Evolutionary conservation across 1,140 invertebrate genomes (phyloP), one percentile per base, ranked within the genome.

Genomic region (Coptotermes formosanus): DNA sequence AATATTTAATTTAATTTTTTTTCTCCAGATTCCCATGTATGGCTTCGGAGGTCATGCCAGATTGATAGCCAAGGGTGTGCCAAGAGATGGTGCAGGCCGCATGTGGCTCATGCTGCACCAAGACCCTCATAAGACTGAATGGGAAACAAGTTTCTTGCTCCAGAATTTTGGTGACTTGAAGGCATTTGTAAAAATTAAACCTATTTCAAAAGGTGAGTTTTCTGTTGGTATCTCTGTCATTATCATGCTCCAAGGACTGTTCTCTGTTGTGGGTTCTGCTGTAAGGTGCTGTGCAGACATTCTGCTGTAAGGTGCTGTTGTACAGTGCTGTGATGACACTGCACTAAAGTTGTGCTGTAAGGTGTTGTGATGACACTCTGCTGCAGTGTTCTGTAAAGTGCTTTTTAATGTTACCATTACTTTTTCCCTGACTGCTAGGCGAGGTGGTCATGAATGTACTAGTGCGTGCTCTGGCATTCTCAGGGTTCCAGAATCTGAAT

Each of bases 41-140:
- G n/a, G 64, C n/a, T 75, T 75, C n/a, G 64, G 64, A n/a, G 64
- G 64, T n/a, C 64, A 75, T 30, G 64, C 64, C 25, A n/a, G 64
- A 75, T 30, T 75, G 25, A 75, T 75, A 30, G 64, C n/a, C 64
- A 75, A 30, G 25, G 64, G 64, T 30, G 64, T 75, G 8, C 64
- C 64, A 1, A 75, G 64, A 30, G 64, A 75, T 75, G 64, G 64
- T 30, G 64, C 64, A 75, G 64, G 64, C 9, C 64, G 64, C 9
- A 75, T 75, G 64, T 75, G 64, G 64, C 64, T 75, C 2, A 75
- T 75, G 64, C 16, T 75, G 16, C 7, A 8, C 64, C 64, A 75
- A 12, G n/a, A 3, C 2, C 14, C 64, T 2, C 25, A 25, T n/a
- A 75, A 30, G 2, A 75, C 8, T 6, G 64, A 30, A 11, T 75